Evolutionary conservation across 2,113 vertebrate genomes (phyloP).

Genomic region (Girardinichthys multiradiatus): DNA sequence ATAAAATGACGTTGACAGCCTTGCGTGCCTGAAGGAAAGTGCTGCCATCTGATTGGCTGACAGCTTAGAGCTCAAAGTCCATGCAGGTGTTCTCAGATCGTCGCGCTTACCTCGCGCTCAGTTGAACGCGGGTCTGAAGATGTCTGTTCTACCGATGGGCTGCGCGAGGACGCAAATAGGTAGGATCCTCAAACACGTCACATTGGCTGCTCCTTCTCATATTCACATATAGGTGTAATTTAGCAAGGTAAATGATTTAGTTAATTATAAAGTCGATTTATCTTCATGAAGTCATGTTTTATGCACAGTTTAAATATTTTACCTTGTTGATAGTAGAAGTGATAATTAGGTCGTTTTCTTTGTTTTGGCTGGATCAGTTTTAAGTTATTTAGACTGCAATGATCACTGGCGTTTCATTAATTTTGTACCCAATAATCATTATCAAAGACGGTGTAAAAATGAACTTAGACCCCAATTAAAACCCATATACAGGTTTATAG

Average conservation of each 20-base stretch:
- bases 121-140: background rate
- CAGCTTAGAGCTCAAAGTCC: slow-evolving; percentile 51
- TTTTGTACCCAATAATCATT: background rate
- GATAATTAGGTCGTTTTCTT: background rate
- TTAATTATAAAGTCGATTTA: background rate
- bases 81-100: slow-evolving; percentile 34
- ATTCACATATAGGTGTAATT: background rate
- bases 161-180: slow-evolving; percentile 10
- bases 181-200: background rate
- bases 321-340: background rate
- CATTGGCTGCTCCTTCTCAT: background rate
- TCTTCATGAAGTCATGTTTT: too few relatives aligned
- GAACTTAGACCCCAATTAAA: background rate
- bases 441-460: background rate
- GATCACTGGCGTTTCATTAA: background rate
- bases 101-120: background rate
- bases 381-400: background rate
- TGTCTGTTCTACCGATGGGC: background rate
- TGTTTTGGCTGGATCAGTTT: background rate
- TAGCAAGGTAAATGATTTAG: background rate
- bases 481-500: background rate
- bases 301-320: background rate
- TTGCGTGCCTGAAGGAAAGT: slow-evolving; percentile 19
- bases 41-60: slow-evolving; percentile 59
- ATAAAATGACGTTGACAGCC: background rate